Evolutionary conservation across 2,888 invertebrate genomes (phyloP).

Genomic region (Anticlea derivata): DNA sequence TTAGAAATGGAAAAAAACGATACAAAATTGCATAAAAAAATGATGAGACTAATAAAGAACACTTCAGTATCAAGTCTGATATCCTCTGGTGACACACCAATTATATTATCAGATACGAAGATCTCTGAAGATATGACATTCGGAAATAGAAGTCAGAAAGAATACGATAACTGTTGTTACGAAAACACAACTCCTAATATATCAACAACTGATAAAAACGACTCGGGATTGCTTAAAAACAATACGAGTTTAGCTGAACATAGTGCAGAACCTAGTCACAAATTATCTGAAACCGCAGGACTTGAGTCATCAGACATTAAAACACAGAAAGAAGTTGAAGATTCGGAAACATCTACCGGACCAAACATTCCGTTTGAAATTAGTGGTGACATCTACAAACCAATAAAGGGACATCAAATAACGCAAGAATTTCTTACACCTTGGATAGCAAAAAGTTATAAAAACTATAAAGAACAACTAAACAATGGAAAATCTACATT

Average conservation of each 20-base stretch:
- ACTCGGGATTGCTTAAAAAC: not conserved
- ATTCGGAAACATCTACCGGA: constrained; percentile 1
- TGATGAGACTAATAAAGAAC: constrained; percentile 35
- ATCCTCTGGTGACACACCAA: not conserved
- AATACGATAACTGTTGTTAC: not conserved
- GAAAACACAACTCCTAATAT: not conserved
- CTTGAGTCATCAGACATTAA: not conserved
- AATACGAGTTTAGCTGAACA: not conserved
- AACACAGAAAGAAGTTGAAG: constrained; percentile 2
- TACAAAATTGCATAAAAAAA: constrained; percentile 50
- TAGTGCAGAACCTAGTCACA: not conserved
- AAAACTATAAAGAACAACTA: constrained; percentile 57
- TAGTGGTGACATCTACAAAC: constrained; percentile 22
- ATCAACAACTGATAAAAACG: not conserved
- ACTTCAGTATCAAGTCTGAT: not conserved
- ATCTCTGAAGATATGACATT: not conserved
- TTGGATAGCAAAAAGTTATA: constrained; percentile 69
- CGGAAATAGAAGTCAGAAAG: not conserved
- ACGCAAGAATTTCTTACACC: constrained; percentile 45
- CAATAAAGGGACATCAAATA: constrained; percentile 12
- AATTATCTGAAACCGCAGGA: not conserved
- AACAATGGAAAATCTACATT: constrained; percentile 56
- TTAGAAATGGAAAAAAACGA: constrained; percentile 66
- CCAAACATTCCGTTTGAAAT: constrained; percentile 21
- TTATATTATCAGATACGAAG: not conserved